These are phyloP conservation scores for Melanotaenia duboulayi DNA, from an alignment of 2,113 vertebrate genomes.

Conservation along the genomic window DNA sequence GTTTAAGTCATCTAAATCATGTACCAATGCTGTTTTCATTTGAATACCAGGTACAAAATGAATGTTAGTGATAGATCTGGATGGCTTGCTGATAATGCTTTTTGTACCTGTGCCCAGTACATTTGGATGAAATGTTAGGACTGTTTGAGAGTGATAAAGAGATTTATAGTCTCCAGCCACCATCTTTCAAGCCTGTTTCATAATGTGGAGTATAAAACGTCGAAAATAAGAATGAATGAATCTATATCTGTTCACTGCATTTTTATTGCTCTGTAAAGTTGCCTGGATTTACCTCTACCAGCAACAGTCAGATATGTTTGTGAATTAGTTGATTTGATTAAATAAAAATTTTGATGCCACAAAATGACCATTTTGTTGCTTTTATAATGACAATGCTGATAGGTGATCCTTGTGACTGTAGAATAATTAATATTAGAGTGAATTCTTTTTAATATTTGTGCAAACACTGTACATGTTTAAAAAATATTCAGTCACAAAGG, in stretches of 20 bases:
- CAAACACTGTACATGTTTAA: too few species aligned
- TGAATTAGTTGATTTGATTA: neutral
- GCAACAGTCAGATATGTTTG: neutral
- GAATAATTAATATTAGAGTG: neutral
- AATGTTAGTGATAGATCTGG: neutral
- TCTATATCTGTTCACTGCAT: neutral
- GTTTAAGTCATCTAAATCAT: neutral
- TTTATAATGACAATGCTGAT: neutral
- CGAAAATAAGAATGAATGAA: neutral
- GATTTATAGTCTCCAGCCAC: neutral
- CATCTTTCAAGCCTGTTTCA: neutral
- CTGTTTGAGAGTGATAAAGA: neutral
- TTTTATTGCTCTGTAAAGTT: neutral
- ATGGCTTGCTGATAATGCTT: neutral
- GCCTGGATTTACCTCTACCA: neutral
- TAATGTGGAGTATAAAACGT: neutral
- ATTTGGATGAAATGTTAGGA: neutral
- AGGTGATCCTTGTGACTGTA: neutral
- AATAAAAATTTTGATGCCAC: constrained; percentile 10
- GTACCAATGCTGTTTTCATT: neutral
- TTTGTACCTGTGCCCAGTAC: neutral
- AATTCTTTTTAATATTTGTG: neutral
- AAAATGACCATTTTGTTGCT: neutral
- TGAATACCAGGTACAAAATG: neutral
- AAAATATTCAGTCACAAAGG: too few species aligned